These are phyloP conservation scores for Euproctis similis DNA, from an alignment of 2,888 invertebrate species.

Conservation along the genomic window DNA sequence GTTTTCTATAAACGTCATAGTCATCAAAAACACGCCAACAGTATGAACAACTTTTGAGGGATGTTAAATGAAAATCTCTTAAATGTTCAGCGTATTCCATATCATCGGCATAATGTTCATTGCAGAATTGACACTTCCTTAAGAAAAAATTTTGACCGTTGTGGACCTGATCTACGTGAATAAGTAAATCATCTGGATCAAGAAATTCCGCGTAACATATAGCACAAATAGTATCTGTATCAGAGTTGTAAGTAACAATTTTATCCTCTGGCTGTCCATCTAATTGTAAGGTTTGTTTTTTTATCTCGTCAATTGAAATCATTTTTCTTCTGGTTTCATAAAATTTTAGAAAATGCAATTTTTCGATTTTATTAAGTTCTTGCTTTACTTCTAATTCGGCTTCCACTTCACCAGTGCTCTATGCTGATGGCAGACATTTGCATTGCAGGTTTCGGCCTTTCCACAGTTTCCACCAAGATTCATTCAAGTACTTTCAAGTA, in stretches of 20 bases:
- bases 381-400: too few relatives aligned
- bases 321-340: too few relatives aligned
- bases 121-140: constrained; percentile 40
- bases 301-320: constrained; percentile 9
- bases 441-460: too few relatives aligned
- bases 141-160: neutral
- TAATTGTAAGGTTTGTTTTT: constrained; percentile 4
- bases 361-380: too few relatives aligned
- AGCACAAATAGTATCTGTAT: constrained; percentile 16
- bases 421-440: too few relatives aligned
- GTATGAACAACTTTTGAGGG: constrained; percentile 33
- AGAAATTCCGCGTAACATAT: constrained; percentile 39
- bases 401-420: too few relatives aligned
- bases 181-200: constrained; percentile 42
- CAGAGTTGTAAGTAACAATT: neutral
- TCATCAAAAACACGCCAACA: constrained; percentile 41
- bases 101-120: constrained; percentile 21
- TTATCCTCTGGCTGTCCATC: constrained; percentile 6
- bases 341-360: too few relatives aligned
- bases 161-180: constrained; percentile 48
- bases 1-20: constrained; percentile 14
- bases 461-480: too few relatives aligned
- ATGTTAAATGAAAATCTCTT: constrained; percentile 33
- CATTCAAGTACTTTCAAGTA: too few relatives aligned
- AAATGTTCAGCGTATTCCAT: constrained; percentile 42